Evolutionary conservation across 2,888 invertebrate genomes (phyloP).

Genomic region (Epirrhoe alternata): DNA sequence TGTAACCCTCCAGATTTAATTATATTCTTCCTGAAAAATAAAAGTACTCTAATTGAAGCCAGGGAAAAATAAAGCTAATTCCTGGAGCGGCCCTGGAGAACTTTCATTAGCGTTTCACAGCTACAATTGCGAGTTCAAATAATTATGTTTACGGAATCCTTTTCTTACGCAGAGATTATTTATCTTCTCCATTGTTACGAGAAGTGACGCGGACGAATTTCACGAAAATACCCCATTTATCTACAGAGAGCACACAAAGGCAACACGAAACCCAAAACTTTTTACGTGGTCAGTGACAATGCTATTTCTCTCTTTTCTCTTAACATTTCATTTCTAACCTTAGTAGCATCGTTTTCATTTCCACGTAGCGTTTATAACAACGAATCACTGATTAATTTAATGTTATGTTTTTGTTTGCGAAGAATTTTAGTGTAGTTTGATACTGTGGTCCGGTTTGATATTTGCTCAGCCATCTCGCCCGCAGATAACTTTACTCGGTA

Average conservation of each 20-base stretch:
- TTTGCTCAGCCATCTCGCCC: constrained; percentile 72
- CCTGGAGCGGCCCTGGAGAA: constrained; percentile 67
- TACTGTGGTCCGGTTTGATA: constrained; percentile 66
- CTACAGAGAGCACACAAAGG: constrained; percentile 79
- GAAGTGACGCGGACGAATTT: constrained; percentile 83
- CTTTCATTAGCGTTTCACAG: constrained; percentile 80
- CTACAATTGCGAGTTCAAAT: constrained; percentile 83
- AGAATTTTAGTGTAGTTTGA: constrained; percentile 61
- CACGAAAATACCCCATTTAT: constrained; percentile 83
- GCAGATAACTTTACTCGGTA: constrained; percentile 72
- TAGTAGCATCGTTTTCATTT: constrained; percentile 67
- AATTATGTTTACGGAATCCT: constrained; percentile 84
- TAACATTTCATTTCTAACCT: constrained; percentile 76
- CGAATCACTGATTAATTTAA: constrained; percentile 52
- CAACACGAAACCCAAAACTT: constrained; percentile 82
- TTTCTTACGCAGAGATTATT: constrained; percentile 83
- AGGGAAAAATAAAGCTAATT: constrained; percentile 74
- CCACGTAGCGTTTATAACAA: constrained; percentile 51
- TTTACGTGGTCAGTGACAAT: constrained; percentile 83
- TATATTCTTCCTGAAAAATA: constrained; percentile 72
- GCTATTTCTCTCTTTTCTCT: constrained; percentile 78
- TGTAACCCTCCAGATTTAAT: constrained; percentile 72
- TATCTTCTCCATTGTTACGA: constrained; percentile 81
- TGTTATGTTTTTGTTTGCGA: constrained; percentile 50
- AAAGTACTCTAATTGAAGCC: constrained; percentile 72